These are phyloP conservation scores for Cloeon dipterum DNA, from an alignment of 2,888 invertebrate species.

Conservation along the genomic window DNA sequence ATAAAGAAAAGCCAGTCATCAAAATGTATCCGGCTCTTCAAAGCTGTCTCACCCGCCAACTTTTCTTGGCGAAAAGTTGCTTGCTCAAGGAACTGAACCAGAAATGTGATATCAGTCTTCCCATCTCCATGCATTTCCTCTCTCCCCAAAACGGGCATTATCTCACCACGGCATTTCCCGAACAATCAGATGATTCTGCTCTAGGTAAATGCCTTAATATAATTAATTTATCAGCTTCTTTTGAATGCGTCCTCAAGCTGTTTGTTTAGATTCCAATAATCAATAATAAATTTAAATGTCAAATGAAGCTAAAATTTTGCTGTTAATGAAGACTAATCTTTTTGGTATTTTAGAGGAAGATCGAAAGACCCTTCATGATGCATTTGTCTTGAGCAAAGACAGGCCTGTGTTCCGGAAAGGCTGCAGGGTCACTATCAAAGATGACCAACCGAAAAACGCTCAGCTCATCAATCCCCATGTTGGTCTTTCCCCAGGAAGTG, in stretches of 20 bases:
- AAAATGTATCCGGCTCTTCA: conserved; percentile 49
- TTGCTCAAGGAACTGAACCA: conserved; percentile 22
- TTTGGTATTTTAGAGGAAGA: conserved; percentile 27
- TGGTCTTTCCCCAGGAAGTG: conserved; percentile 21
- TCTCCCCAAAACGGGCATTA: conserved; percentile 50
- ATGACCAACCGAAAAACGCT: conserved; percentile 19
- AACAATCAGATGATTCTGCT: conserved; percentile 37
- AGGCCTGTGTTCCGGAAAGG: conserved; percentile 53
- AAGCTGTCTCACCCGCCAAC: conserved; percentile 46
- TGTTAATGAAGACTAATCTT: conserved; percentile 5
- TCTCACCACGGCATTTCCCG: conserved; percentile 48
- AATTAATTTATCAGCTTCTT: not conserved
- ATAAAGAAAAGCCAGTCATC: conserved; percentile 33
- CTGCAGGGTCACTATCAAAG: conserved; percentile 23
- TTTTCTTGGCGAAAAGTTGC: conserved; percentile 37
- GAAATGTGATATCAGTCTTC: conserved; percentile 29
- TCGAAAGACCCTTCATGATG: conserved; percentile 43
- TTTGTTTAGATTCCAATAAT: conserved; percentile 4
- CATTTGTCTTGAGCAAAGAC: conserved; percentile 38
- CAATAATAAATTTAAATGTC: conserved; percentile 5
- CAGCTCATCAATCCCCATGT: conserved; percentile 51
- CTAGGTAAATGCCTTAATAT: conserved; percentile 29
- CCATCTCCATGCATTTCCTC: conserved; percentile 51
- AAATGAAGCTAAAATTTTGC: not conserved
- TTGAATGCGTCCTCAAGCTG: not conserved